These are phyloP conservation scores for Acleris cristana DNA, from an alignment of 2,888 invertebrate species.

Conservation along the genomic window DNA sequence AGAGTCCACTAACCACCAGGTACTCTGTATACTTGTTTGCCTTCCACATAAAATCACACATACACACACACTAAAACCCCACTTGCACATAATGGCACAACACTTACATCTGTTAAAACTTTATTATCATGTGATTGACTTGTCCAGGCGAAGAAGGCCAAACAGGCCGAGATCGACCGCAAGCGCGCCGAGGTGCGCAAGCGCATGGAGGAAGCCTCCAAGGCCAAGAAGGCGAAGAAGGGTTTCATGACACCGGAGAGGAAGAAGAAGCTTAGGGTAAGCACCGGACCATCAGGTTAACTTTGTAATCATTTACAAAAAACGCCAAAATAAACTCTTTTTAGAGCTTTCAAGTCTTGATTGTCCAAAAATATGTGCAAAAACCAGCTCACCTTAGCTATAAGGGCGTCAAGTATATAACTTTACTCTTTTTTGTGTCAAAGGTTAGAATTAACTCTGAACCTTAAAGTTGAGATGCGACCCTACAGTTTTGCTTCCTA, in stretches of 20 bases:
- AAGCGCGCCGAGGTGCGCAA: conserved; percentile 99
- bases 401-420: too few relatives aligned
- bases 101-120: not conserved
- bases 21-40: too few relatives aligned
- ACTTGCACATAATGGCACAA: not conserved
- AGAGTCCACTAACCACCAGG: too few relatives aligned
- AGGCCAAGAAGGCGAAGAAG: conserved; percentile 99
- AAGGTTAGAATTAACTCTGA: not conserved
- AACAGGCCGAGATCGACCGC: conserved; percentile 98
- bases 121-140: conserved; percentile 55
- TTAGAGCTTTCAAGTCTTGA: too few relatives aligned
- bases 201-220: conserved; percentile 99
- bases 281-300: conserved; percentile 55
- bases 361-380: too few relatives aligned
- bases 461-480: not conserved
- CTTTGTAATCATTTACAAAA: too few relatives aligned
- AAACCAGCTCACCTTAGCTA: too few relatives aligned
- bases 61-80: not conserved
- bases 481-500: not conserved
- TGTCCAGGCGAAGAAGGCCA: conserved; percentile 97
- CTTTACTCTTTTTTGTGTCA: too few relatives aligned
- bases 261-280: conserved; percentile 99
- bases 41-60: not conserved
- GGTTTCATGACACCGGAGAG: conserved; percentile 99
- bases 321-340: too few relatives aligned